Base-by-base conservation (phyloP, 2,888 invertebrate genomes). In the Drosophila setosimentum region DNA sequence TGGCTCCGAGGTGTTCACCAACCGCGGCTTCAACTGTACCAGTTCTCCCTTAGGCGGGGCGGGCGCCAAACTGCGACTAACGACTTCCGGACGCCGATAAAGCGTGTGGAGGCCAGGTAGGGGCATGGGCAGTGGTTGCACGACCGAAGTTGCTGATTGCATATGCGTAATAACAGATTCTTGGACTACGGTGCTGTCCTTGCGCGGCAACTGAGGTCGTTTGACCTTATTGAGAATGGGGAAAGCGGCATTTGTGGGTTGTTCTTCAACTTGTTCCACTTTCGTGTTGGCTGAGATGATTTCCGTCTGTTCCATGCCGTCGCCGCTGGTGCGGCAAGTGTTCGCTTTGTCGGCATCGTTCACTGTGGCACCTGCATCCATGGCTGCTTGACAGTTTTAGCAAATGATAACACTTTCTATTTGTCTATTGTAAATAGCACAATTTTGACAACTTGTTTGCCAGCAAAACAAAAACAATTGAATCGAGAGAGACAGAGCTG, bases 261-360 rank as follows among this genome's bases (percentile, higher is more conserved):
- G 48, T 30, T 76, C 63, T 29, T 29, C n/a, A n/a, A 37, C 16
- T 33, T 68, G 48, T 82, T 91, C 76, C 83, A 86, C 70, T 76
- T 92, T 91, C 40, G 78, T 42, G 80, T 90, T 24, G 76, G 91
- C 13, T 18, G 59, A 45, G 45, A 16, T 81, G 87, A 64, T 48
- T 35, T 88, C 87, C 40, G 89, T 93, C 76, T 94, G 95, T 92
- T 96, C 96, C 96, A 96, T 96, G 62, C 97, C 96, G 94, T 97
- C 97, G 0, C 97, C 97, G 65, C 96, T 95, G 0, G 96, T 96
- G 79, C 96, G 93, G 67, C 86, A 90, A 65, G 42, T 30, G 5
- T 74, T 61, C 37, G 66, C 24, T 24, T 69, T 84, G 2, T 64
- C 72, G 8, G 16, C 51, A 60, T 61, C 33, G 7, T 57, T 54